Conservation (phyloP, 2,797 vertebrate species). For the Anisognathus igniventris region DNA sequence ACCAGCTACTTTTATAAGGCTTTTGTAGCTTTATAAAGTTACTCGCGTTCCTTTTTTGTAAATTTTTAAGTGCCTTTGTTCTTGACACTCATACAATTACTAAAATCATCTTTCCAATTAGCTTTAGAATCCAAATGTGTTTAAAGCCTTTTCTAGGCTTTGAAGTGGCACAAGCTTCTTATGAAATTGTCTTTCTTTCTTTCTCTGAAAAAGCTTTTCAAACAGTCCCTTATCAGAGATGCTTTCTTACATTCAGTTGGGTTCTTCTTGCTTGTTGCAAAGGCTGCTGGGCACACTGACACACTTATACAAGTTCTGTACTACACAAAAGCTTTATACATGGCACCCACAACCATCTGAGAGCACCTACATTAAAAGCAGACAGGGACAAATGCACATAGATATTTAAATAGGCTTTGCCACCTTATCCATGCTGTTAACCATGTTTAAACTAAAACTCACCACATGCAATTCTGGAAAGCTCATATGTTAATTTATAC, state of each 20-base stretch:
- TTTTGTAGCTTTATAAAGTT: background rate
- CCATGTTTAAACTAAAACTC: background rate
- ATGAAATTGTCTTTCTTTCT: background rate
- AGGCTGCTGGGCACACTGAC: background rate
- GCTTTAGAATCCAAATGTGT: background rate
- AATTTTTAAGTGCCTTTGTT: background rate
- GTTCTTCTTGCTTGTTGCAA: background rate
- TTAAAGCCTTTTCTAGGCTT: background rate
- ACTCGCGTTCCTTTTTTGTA: background rate
- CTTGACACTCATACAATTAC: background rate
- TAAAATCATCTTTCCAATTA: slow-evolving; percentile 1
- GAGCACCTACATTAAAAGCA: background rate
- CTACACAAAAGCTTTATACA: background rate
- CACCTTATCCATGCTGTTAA: background rate
- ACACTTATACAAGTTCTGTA: background rate
- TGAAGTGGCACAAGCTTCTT: background rate
- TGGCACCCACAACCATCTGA: background rate
- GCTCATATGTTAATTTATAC: background rate
- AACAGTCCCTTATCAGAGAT: background rate
- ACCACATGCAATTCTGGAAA: background rate
- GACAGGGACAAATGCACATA: background rate
- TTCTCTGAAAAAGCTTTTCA: background rate
- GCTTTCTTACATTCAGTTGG: background rate
- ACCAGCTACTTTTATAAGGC: background rate
- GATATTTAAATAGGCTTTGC: background rate